phyloP scores from a whole-genome alignment of 92 coral and sea anemone species.

The Palythoa heliodiscus region DNA sequence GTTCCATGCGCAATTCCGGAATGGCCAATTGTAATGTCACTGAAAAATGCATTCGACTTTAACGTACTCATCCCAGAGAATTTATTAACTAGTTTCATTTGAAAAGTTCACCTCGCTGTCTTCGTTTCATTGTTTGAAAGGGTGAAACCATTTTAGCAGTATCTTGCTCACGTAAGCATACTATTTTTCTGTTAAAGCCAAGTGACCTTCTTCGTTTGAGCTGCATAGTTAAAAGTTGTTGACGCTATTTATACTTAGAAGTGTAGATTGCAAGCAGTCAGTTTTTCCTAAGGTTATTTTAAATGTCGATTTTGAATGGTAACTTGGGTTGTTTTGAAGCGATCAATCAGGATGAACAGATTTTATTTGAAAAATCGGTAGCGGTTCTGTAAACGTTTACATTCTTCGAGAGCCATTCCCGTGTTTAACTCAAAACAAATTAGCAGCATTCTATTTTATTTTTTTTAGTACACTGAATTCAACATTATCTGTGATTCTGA shows the following conservation, averaged over 20 bases:
- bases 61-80: not conserved
- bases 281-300: no score
- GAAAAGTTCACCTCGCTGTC: not conserved
- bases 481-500: no score
- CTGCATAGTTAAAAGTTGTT: no score
- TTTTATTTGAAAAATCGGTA: no score
- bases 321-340: no score
- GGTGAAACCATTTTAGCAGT: not conserved
- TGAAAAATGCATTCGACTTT: slow-evolving; percentile 29
- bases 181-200: not conserved
- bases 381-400: not conserved
- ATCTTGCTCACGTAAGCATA: not conserved
- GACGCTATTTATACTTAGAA: no score
- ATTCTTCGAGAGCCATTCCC: not conserved
- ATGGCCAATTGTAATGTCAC: not conserved
- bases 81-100: not conserved
- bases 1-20: no score
- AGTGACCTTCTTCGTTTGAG: no score
- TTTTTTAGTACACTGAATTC: not conserved
- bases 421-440: not conserved
- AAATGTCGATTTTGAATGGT: no score
- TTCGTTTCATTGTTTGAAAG: not conserved
- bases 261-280: no score
- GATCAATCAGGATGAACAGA: no score
- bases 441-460: not conserved